These are phyloP conservation scores for Cosmopolites sordidus DNA, from an alignment of 2,888 invertebrate species.

Conservation along the genomic window DNA sequence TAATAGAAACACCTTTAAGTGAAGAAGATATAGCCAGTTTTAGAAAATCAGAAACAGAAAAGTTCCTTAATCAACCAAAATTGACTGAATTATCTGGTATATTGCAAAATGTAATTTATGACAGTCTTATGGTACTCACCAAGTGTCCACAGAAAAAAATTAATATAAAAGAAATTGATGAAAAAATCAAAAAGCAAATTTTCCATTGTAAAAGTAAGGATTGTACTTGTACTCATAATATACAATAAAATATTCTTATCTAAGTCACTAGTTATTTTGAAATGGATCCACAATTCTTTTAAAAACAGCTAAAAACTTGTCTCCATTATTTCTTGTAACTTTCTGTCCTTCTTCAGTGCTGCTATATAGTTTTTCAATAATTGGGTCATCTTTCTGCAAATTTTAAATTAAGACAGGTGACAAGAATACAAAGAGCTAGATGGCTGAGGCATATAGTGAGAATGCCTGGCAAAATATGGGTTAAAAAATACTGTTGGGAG, in stretches of 20 bases:
- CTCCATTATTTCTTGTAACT: constrained; percentile 90
- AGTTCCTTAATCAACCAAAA: constrained; percentile 33
- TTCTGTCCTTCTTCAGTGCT: constrained; percentile 98
- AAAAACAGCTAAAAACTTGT: constrained; percentile 90
- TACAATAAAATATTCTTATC: background rate
- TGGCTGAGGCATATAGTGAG: no score
- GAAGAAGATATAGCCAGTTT: constrained; percentile 23
- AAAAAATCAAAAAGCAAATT: constrained; percentile 18
- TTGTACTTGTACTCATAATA: background rate
- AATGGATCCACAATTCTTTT: constrained; percentile 58
- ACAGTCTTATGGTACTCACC: constrained; percentile 27
- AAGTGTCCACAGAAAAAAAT: constrained; percentile 7
- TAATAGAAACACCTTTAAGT: constrained; percentile 12
- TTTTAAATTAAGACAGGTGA: no score
- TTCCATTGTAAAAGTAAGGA: constrained; percentile 14
- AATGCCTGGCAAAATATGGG: no score
- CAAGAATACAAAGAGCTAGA: no score
- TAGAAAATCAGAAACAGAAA: constrained; percentile 30
- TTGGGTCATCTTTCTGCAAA: constrained; percentile 71
- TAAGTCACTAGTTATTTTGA: constrained; percentile 7
- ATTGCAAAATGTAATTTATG: constrained; percentile 35
- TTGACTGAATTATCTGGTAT: constrained; percentile 32
- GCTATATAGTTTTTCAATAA: constrained; percentile 84
- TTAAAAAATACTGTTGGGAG: no score
- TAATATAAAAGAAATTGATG: constrained; percentile 18